Percentiles rank a stretch among this genome's conserved stretches.
Evolutionary conservation across 1,140 invertebrate species (phyloP).

Genomic region (Hycleus cichorii): DNA sequence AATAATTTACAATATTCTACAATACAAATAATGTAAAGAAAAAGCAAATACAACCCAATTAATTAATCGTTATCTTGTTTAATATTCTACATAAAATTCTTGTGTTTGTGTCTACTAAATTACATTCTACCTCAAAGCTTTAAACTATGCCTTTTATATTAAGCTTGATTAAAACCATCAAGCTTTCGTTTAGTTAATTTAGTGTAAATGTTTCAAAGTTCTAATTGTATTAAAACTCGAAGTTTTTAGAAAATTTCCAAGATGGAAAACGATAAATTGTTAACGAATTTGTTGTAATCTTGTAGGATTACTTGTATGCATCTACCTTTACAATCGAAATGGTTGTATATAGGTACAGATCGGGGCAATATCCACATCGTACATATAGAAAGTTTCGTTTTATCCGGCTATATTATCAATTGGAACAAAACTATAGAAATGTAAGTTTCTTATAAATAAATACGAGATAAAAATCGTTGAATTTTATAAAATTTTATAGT

Average conservation of each 20-base stretch:
- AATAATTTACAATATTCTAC: no score
- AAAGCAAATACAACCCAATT: no score
- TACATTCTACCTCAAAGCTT: no score
- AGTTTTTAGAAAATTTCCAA: no score
- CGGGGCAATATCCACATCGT: slow-evolving; percentile 96
- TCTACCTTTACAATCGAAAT: slow-evolving; percentile 94
- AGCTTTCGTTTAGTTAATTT: not conserved
- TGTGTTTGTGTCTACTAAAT: no score
- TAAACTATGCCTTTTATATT: no score
- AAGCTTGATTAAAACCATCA: no score
- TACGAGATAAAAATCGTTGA: not conserved
- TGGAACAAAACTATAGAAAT: slow-evolving; percentile 99
- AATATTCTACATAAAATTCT: no score
- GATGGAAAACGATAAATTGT: no score
- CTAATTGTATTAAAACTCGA: not conserved
- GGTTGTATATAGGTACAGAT: slow-evolving; percentile 97
- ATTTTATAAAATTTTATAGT: slow-evolving; percentile 51
- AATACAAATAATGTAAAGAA: no score
- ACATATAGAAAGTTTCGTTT: slow-evolving; percentile 89
- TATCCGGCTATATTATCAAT: slow-evolving; percentile 98
- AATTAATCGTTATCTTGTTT: no score
- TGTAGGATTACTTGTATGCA: slow-evolving; percentile 85
- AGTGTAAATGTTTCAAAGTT: not conserved
- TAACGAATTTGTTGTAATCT: no score
- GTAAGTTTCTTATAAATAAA: slow-evolving; percentile 59